phyloP scores from a whole-genome alignment of 2,888 invertebrate species.

The Troides helena region DNA sequence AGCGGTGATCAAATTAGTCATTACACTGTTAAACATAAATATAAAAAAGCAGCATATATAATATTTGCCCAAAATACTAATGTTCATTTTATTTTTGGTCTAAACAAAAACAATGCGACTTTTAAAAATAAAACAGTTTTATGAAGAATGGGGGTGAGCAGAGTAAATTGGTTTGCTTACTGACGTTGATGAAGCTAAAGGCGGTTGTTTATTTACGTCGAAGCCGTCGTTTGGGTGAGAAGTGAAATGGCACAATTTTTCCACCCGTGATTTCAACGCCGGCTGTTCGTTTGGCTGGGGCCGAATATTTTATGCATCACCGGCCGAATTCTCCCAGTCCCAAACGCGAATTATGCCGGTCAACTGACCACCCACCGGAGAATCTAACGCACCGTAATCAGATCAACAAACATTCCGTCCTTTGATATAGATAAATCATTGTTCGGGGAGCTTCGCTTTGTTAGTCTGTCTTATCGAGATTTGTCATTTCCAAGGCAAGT shows the following conservation, averaged over 20 bases:
- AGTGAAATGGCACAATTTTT: conserved; percentile 68
- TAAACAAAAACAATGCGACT: not conserved
- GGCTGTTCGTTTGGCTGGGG: conserved; percentile 44
- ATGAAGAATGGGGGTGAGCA: conserved; percentile 7
- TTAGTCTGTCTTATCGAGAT: conserved; percentile 25
- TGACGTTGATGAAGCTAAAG: conserved; percentile 26
- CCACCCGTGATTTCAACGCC: conserved; percentile 60
- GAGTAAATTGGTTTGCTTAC: conserved; percentile 22
- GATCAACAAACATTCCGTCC: conserved; percentile 70
- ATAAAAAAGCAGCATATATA: too few relatives aligned
- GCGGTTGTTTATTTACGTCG: conserved; percentile 19
- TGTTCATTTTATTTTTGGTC: not conserved
- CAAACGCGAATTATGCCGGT: conserved; percentile 74
- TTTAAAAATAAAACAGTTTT: not conserved
- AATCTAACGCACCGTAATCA: conserved; percentile 62
- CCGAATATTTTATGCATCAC: conserved; percentile 77
- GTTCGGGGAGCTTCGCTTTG: conserved; percentile 41
- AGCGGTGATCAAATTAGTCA: too few relatives aligned
- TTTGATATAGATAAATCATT: conserved; percentile 64
- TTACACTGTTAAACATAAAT: too few relatives aligned
- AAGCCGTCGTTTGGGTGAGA: conserved; percentile 55
- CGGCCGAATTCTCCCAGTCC: conserved; percentile 61
- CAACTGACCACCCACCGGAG: conserved; percentile 68
- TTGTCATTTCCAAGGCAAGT: conserved; percentile 5
- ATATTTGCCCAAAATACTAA: too few relatives aligned